These are phyloP conservation scores for Microplitis mediator DNA, from an alignment of 1,140 invertebrate species.

Conservation along the genomic window DNA sequence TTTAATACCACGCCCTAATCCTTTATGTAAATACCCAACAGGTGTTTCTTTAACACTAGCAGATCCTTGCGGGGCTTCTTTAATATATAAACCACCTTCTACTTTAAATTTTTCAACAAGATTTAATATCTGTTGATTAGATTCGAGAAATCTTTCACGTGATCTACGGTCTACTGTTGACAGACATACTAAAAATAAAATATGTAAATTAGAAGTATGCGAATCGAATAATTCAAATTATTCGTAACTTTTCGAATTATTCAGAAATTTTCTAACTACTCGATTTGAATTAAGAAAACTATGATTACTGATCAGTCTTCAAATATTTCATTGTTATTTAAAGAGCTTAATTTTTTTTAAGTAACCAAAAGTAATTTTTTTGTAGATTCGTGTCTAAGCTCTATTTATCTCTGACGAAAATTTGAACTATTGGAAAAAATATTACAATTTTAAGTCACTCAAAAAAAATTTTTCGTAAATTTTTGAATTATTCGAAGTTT, in stretches of 20 bases:
- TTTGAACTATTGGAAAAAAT: too few species aligned
- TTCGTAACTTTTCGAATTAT: neutral
- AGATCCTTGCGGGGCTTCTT: conserved; percentile 64
- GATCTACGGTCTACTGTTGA: conserved; percentile 89
- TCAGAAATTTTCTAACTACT: neutral
- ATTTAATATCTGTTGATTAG: conserved; percentile 89
- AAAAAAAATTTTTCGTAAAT: too few species aligned
- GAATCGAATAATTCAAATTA: neutral
- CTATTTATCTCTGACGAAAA: too few species aligned
- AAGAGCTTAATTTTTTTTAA: too few species aligned
- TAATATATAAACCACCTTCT: conserved; percentile 74
- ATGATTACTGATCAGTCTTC: too few species aligned
- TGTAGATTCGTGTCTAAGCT: too few species aligned
- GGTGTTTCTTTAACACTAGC: conserved; percentile 51
- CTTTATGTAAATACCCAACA: conserved; percentile 48
- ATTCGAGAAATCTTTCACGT: conserved; percentile 87
- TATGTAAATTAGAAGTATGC: neutral
- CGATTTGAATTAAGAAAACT: neutral
- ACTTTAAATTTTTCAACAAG: conserved; percentile 90
- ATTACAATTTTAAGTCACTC: too few species aligned
- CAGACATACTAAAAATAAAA: conserved; percentile 72
- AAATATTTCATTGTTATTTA: too few species aligned
- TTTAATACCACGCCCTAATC: conserved; percentile 63
- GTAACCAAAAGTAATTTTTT: too few species aligned
- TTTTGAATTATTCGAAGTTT: too few species aligned